phyloP scores from a whole-genome alignment of 2,888 invertebrate genomes.

The Drosophila tanythrix region DNA sequence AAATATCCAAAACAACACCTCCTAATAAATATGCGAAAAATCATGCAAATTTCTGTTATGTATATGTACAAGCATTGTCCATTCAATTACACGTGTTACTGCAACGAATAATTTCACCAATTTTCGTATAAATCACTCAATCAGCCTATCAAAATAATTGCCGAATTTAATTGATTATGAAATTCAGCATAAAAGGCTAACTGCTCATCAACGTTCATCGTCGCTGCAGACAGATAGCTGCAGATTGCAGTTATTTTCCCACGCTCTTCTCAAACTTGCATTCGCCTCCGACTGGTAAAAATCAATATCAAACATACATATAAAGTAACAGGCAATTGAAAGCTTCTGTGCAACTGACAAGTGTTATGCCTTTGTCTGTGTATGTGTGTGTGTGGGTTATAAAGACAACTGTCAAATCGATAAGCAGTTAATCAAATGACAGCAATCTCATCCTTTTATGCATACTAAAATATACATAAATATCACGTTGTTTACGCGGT shows the following conservation, averaged over 20 bases:
- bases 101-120: slow-evolving; percentile 7
- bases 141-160: background rate
- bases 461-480: background rate
- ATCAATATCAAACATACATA: slow-evolving; percentile 60
- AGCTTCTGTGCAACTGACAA: slow-evolving; percentile 37
- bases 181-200: slow-evolving; percentile 27
- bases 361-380: slow-evolving; percentile 38
- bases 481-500: slow-evolving; percentile 41
- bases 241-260: slow-evolving; percentile 58
- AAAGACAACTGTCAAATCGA: slow-evolving; percentile 52
- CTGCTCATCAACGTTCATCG: slow-evolving; percentile 3
- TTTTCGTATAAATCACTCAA: background rate
- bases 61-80: slow-evolving; percentile 10
- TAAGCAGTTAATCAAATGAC: slow-evolving; percentile 59
- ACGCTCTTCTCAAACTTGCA: slow-evolving; percentile 26
- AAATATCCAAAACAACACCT: slow-evolving; percentile 36
- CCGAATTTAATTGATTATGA: slow-evolving; percentile 46
- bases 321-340: slow-evolving; percentile 29
- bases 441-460: slow-evolving; percentile 6
- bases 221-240: slow-evolving; percentile 23
- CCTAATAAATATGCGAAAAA: slow-evolving; percentile 18
- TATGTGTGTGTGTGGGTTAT: slow-evolving; percentile 5
- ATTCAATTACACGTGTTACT: slow-evolving; percentile 44
- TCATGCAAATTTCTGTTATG: slow-evolving; percentile 8
- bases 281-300: slow-evolving; percentile 59